Conservation (phyloP, 37 sponge, comb jelly and placozoan species). For the Geodia barretti region DNA sequence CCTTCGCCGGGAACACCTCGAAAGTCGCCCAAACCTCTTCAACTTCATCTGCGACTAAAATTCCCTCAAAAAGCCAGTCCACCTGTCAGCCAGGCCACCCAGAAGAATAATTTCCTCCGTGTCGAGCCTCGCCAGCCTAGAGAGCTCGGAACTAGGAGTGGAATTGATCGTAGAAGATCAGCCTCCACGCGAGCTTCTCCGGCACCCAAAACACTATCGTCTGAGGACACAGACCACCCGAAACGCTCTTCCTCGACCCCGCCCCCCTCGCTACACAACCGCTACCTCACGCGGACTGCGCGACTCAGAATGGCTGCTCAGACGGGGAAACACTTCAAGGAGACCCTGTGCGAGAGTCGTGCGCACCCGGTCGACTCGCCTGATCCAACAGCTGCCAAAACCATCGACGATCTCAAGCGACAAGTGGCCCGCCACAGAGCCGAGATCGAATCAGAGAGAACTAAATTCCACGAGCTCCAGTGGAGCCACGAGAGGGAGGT, state of each 20-base stretch:
- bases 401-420: constrained; percentile 60
- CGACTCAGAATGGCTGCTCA: constrained; percentile 35
- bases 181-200: too few species aligned
- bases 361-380: constrained; percentile 32
- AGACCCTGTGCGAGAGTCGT: constrained; percentile 54
- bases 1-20: neutral
- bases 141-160: too few species aligned
- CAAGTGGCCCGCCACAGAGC: constrained; percentile 49
- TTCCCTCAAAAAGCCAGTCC: too few species aligned
- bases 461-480: constrained; percentile 25
- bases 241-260: neutral
- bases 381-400: constrained; percentile 51
- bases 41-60: too few species aligned
- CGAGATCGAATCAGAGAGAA: constrained; percentile 63
- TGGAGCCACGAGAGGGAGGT: constrained; percentile 43
- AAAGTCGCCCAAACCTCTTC: neutral
- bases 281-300: neutral
- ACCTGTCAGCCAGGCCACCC: too few species aligned
- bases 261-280: neutral
- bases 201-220: too few species aligned
- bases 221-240: neutral
- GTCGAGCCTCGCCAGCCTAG: too few species aligned
- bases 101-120: too few species aligned
- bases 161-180: too few species aligned
- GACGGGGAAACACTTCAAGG: constrained; percentile 43